These are phyloP conservation scores for Scortum barcoo DNA, from an alignment of 2,113 vertebrate species.

Conservation along the genomic window DNA sequence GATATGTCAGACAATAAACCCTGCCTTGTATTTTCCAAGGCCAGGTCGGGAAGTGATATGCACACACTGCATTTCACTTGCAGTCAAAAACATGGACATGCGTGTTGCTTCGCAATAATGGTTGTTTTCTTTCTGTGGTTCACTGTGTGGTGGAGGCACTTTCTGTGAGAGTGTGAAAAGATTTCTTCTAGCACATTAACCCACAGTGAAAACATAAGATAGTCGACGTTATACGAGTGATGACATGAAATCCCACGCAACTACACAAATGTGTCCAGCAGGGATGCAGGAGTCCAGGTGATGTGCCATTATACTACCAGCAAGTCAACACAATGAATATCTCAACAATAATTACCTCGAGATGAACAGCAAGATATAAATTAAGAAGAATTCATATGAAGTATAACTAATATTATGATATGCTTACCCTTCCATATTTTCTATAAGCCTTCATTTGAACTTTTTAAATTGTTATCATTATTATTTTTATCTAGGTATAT, in stretches of 20 bases:
- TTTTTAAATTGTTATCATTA: not conserved
- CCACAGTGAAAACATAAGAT: not conserved
- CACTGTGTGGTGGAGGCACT: not conserved
- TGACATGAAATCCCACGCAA: not conserved
- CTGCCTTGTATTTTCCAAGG: slow-evolving; percentile 24
- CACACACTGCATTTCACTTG: not conserved
- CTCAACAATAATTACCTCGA: not conserved
- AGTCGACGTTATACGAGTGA: not conserved
- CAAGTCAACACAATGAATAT: not conserved
- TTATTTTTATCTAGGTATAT: not conserved
- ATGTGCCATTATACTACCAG: not conserved
- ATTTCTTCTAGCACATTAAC: not conserved
- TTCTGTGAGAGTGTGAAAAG: not conserved
- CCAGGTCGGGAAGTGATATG: not conserved
- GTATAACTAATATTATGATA: not conserved
- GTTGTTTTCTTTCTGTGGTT: not conserved
- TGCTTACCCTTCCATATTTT: not conserved
- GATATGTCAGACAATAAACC: slow-evolving; percentile 13
- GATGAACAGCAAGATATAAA: not conserved
- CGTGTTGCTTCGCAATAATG: not conserved
- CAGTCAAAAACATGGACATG: not conserved
- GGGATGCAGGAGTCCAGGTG: not conserved
- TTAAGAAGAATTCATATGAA: not conserved
- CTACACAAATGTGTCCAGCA: slow-evolving; percentile 5
- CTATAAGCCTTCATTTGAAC: not conserved